These are phyloP conservation scores for Dysdera silvatica DNA, from an alignment of 1,140 invertebrate species.

Conservation along the genomic window DNA sequence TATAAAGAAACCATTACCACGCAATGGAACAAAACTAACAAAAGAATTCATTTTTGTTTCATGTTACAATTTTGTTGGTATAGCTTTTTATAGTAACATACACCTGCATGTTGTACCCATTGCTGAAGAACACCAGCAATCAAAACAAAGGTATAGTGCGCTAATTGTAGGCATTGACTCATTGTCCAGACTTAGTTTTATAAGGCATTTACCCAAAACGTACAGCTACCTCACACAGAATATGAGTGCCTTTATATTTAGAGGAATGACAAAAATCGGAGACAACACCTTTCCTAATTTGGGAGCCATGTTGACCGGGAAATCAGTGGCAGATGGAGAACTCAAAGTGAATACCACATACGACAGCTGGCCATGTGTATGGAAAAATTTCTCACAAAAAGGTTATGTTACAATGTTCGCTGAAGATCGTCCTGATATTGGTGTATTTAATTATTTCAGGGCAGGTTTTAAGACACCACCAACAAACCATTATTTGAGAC, in stretches of 20 bases:
- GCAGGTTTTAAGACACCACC: slow-evolving; percentile 33
- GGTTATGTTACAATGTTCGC: slow-evolving; percentile 35
- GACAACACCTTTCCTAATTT: slow-evolving; percentile 48
- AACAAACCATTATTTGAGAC: slow-evolving; percentile 36
- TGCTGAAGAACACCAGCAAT: neutral
- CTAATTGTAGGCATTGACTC: slow-evolving; percentile 38
- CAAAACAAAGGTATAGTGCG: slow-evolving; percentile 22
- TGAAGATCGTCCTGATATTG: slow-evolving; percentile 33
- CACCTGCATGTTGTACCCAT: slow-evolving; percentile 6
- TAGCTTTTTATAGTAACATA: slow-evolving; percentile 27
- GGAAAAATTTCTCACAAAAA: slow-evolving; percentile 32
- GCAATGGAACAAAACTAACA: slow-evolving; percentile 1
- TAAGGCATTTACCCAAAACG: slow-evolving; percentile 37
- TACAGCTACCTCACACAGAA: slow-evolving; percentile 63
- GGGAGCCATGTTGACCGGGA: slow-evolving; percentile 41
- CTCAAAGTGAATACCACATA: slow-evolving; percentile 12
- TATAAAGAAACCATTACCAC: neutral
- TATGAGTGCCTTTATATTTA: slow-evolving; percentile 58
- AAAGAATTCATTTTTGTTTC: slow-evolving; percentile 24
- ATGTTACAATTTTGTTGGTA: slow-evolving; percentile 28
- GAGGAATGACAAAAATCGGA: slow-evolving; percentile 45
- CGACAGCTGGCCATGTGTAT: slow-evolving; percentile 33
- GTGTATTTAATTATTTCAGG: slow-evolving; percentile 34
- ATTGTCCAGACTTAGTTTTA: slow-evolving; percentile 36
- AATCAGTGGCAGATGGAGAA: slow-evolving; percentile 16